phyloP scores from a whole-genome alignment of 2,888 invertebrate species.

The Pseudococcus longispinus region DNA sequence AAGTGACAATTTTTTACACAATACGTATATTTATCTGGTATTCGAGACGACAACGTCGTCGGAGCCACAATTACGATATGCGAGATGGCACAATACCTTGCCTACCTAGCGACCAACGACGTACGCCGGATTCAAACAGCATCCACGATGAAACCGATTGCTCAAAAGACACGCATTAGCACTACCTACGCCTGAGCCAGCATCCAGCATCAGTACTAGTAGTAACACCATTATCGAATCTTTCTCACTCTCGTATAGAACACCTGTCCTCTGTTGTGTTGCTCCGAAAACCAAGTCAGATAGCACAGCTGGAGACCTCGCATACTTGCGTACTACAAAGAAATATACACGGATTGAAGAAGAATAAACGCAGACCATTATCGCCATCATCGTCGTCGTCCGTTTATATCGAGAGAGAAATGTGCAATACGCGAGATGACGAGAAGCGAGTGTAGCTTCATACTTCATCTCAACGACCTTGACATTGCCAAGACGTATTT shows the following conservation, averaged over 20 bases:
- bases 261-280: neutral
- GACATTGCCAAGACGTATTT: neutral
- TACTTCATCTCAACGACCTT: neutral
- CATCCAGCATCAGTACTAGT: neutral
- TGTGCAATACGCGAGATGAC: neutral
- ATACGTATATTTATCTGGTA: neutral
- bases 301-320: neutral
- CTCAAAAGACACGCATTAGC: neutral
- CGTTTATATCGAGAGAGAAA: neutral
- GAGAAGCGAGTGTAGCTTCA: neutral
- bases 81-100: neutral
- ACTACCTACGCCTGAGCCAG: neutral
- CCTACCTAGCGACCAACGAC: too few relatives aligned
- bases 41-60: neutral
- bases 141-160: neutral
- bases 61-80: neutral
- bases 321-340: neutral
- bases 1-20: neutral
- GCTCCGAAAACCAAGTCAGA: neutral
- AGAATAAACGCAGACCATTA: neutral
- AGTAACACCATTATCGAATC: neutral
- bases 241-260: neutral
- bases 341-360: neutral
- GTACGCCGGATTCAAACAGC: neutral
- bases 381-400: neutral